Evolutionary conservation across 2,888 invertebrate genomes (phyloP), one percentile per base, ranked within the genome.

Genomic region (Harpagoxenus sublaevis): DNA sequence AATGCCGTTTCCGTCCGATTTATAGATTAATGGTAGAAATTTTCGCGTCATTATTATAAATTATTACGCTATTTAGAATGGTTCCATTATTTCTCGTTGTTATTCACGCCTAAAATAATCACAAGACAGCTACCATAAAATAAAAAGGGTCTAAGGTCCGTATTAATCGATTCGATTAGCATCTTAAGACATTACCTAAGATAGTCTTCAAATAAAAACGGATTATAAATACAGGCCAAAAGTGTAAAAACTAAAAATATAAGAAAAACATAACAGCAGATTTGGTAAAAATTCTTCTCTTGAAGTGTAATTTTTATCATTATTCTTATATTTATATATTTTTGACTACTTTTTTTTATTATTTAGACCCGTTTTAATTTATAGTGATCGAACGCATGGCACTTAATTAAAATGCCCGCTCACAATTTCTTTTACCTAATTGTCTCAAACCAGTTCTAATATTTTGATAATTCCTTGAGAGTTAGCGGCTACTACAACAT

Each of bases 391-490:
- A 73, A 39, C 9, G 12, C 53, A 10, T 45, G 55, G 68, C 31
- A 55, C 31, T 66, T 42, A n/a, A 5, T 23, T 51, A 15, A 35
- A 3, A 28, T 45, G 3, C 12, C 23, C 3, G 9, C 45, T 70
- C 39, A 57, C 39, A 57, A 42, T 62, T 65, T 5, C 6, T 48
- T 71, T 6, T 79, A 10, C 4, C 23, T 48, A 84, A 62, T 77
- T 75, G 5, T 71, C 73, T 73, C 66, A 97, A 89, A 97, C 96
- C 71, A 98, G 95, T 95, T 98, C 98, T 84, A 98, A 95, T 93
- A 99, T 97, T 95, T 99, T 99, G 92, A 99, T 98, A 90, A 97
- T 97, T 74, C 99, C 99, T 95, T 98, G 98, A 94, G 98, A 98
- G 95, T 99, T 99, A 77, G 99, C 99, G 66, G 99, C 98, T 23